Evolutionary conservation across 2,888 invertebrate genomes (phyloP), one percentile per base, ranked within the genome.

Genomic region (Subacronicta megacephala): DNA sequence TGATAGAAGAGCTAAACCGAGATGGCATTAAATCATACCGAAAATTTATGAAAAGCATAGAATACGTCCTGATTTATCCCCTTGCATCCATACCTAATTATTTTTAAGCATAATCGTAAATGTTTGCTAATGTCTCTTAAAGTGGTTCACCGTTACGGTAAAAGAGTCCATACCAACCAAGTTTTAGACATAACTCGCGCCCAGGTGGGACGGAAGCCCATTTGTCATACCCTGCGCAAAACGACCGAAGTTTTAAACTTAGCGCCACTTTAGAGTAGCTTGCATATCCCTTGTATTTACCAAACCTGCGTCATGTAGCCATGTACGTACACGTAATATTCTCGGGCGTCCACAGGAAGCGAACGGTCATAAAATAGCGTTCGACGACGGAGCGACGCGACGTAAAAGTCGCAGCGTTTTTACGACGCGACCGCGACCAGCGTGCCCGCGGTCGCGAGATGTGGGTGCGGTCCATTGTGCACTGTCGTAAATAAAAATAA

Each of bases 291-390:
- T 15, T 41, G 40, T 46, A 42, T 35, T 20, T 50, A 45, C 18
- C 23, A 33, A 53, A 52, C 58, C 16, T 47, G 62, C 41, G 41
- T 18, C 44, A 41, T 45, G 40, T 45, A 47, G 40, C 31, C 44
- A 41, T 47, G 40, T 40, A 53, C 35, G 41, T 35, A 53, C 37
- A 42, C 51, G 75, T 63, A 72, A 75, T 81, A 75, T 78, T 79
- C 70, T 67, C 67, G 67, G 74, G 77, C 52, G 63, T 49, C 56
- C 75, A 76, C 84, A 84, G 84, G 85, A 85, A 84, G 82, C 82
- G 77, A 83, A 78, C 74, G 77, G 36, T 84, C 84, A 81, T 85
- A 83, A 84, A 84, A 75, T 75, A 75, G 74, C 72, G 74, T 81
- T 78, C 76, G 82, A 76, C 74, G 72, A 72, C 67, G 61, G 41